A percentile compares a stretch with the other conserved stretches of the same genome.
phyloP scores from a whole-genome alignment of 2,797 vertebrate genomes.

The Prunella strophiata region DNA sequence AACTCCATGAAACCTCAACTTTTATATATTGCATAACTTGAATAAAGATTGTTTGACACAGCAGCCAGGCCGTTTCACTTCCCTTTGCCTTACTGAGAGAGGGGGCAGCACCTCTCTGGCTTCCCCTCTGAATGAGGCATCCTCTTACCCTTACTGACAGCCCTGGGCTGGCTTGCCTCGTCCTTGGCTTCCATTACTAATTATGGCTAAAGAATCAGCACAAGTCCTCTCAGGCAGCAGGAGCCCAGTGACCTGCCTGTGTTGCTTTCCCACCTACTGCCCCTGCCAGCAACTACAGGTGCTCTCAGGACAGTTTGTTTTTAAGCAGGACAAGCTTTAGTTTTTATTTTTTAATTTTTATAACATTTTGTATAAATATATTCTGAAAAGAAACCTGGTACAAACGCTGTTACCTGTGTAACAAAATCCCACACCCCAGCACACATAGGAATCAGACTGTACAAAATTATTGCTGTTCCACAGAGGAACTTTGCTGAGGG shows the following conservation, averaged over 20 bases:
- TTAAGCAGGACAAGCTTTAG: not conserved
- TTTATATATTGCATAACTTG: constrained; percentile 46
- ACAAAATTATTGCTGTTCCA: not conserved
- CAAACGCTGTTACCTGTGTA: not conserved
- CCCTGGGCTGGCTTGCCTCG: not conserved
- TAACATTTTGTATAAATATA: not conserved
- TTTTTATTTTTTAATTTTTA: not conserved
- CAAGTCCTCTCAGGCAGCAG: not conserved
- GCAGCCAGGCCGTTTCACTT: not conserved
- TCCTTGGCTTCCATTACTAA: rapidly evolving
- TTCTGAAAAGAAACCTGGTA: not conserved
- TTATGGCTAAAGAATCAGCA: not conserved
- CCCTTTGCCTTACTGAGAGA: not conserved
- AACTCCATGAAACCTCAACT: not conserved
- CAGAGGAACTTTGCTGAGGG: too few relatives aligned
- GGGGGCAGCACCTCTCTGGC: not conserved
- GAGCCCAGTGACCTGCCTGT: not conserved
- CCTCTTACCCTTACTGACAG: too few relatives aligned
- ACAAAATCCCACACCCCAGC: not conserved
- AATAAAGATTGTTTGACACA: constrained; percentile 33
- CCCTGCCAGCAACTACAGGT: rapidly evolving
- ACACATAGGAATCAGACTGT: not conserved
- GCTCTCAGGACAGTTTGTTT: not conserved
- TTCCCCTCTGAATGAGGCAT: not conserved
- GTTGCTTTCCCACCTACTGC: rapidly evolving